Evolutionary conservation across 2,113 vertebrate genomes (phyloP).

Genomic region (Toxostoma redivivum): DNA sequence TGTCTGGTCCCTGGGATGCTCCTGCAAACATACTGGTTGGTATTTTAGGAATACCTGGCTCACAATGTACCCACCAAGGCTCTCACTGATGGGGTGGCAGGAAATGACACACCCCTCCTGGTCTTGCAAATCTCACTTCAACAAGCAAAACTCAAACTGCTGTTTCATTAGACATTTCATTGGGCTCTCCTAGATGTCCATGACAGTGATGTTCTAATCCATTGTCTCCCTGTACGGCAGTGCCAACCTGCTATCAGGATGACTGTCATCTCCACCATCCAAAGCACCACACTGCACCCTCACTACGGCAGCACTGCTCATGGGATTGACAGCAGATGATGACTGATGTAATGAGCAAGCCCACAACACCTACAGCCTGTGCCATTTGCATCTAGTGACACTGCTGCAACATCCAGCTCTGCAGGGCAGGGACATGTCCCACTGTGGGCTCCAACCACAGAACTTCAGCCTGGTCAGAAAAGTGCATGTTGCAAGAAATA

Average conservation of each 20-base stretch:
- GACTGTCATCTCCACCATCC: not conserved
- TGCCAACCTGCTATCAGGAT: not conserved
- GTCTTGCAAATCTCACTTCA: not conserved
- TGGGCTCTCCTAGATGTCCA: not conserved
- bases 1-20: not conserved
- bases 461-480: not conserved
- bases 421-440: not conserved
- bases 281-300: not conserved
- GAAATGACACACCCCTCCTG: not conserved
- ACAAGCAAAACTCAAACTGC: not conserved
- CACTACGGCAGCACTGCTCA: not conserved
- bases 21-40: not conserved
- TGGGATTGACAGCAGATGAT: not conserved
- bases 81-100: not conserved
- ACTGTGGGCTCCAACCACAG: not conserved
- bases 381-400: not conserved
- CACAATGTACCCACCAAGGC: not conserved
- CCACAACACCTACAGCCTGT: not conserved
- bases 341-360: not conserved
- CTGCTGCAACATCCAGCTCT: not conserved
- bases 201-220: not conserved
- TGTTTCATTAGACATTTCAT: not conserved
- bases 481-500: not conserved
- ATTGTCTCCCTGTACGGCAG: not conserved
- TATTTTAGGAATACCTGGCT: not conserved